These are phyloP conservation scores for Natrix natrix DNA, from an alignment of 2,797 vertebrate genomes.

Conservation along the genomic window DNA sequence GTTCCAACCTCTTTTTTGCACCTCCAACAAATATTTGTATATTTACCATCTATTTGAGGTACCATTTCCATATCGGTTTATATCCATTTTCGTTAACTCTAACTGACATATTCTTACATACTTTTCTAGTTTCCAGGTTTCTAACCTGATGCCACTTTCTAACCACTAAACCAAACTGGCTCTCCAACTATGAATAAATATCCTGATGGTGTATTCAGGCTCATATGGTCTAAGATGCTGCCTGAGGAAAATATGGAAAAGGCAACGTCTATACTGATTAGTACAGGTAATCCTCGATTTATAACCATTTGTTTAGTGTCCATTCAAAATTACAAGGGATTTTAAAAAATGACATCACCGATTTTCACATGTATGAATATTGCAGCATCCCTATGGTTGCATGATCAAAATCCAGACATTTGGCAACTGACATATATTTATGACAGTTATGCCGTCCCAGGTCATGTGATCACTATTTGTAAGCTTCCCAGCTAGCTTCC, in stretches of 20 bases:
- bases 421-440: neutral
- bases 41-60: too few species aligned
- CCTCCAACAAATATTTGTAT: too few species aligned
- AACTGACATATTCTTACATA: too few species aligned
- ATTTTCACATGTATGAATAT: neutral
- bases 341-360: neutral
- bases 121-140: neutral
- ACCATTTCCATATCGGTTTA: too few species aligned
- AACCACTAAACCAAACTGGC: neutral
- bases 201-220: neutral
- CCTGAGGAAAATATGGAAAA: neutral
- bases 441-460: neutral
- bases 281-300: neutral
- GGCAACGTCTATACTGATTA: neutral
- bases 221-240: neutral
- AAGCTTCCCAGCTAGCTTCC: neutral
- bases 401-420: neutral
- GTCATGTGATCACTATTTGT: neutral
- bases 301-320: neutral
- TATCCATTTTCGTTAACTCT: too few species aligned
- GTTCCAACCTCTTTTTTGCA: too few species aligned
- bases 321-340: neutral
- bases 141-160: too few species aligned
- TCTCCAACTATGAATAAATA: neutral
- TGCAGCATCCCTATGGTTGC: neutral